Percentiles rank a stretch among this genome's conserved stretches.
Conservation (phyloP, 2,888 invertebrate species). For the Adelphocoris suturalis region DNA sequence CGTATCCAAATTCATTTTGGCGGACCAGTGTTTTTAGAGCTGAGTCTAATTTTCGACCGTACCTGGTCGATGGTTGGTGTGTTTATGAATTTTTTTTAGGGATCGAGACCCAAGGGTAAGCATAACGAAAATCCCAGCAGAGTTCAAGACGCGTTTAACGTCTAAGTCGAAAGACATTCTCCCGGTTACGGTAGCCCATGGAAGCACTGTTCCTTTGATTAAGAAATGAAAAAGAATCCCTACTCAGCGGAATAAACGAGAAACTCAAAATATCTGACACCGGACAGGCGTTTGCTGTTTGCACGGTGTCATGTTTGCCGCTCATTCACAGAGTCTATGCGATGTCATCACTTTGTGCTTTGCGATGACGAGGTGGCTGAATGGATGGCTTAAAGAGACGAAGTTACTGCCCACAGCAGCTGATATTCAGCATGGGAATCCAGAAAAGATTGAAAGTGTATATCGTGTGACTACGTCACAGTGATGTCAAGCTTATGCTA, state of each 20-base stretch:
- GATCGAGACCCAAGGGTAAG: neutral
- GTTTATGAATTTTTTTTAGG: conserved; percentile 35
- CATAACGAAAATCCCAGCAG: conserved; percentile 11
- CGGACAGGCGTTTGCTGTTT: neutral
- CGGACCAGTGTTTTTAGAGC: neutral
- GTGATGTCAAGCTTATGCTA: too few species aligned
- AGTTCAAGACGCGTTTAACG: conserved; percentile 14
- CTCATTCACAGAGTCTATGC: neutral
- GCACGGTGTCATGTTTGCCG: neutral
- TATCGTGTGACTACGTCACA: too few species aligned
- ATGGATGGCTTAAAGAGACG: neutral
- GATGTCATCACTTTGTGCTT: neutral
- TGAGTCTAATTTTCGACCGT: conserved; percentile 33
- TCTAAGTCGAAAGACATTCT: neutral
- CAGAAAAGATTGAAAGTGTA: neutral
- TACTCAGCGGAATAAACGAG: neutral
- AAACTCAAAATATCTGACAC: neutral
- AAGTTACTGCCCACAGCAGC: neutral
- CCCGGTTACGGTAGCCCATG: neutral
- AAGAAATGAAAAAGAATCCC: conserved; percentile 8
- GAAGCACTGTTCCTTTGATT: conserved; percentile 32
- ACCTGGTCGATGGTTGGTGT: conserved; percentile 33
- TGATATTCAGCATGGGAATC: neutral
- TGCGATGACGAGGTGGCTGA: neutral
- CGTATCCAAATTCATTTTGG: neutral